phyloP scores from a whole-genome alignment of 2,113 vertebrate species.

The Forbesichthys papilliferus region DNA sequence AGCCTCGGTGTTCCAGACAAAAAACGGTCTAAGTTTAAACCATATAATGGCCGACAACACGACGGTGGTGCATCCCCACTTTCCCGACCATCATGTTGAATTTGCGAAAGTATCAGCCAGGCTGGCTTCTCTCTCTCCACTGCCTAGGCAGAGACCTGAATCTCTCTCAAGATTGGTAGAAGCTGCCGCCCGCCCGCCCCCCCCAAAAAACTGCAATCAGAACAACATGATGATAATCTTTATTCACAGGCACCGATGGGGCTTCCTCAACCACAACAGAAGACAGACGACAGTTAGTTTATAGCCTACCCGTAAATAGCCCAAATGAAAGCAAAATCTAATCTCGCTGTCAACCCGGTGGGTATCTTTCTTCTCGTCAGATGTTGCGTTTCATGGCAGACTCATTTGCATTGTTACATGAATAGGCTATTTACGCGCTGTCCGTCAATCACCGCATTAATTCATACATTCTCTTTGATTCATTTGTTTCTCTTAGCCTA shows the following conservation, averaged over 20 bases:
- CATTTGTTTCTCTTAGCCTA: too few relatives aligned
- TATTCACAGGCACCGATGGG: neutral
- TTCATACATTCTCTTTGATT: too few relatives aligned
- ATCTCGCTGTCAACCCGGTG: too few relatives aligned
- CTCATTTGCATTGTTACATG: too few relatives aligned
- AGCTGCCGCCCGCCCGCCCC: neutral
- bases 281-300: too few relatives aligned
- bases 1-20: conserved; percentile 17
- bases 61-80: conserved; percentile 32
- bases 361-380: too few relatives aligned
- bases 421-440: too few relatives aligned
- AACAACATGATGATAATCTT: neutral
- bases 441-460: too few relatives aligned
- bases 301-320: too few relatives aligned
- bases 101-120: conserved; percentile 21
- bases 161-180: conserved; percentile 5
- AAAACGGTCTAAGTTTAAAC: conserved; percentile 34
- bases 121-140: neutral
- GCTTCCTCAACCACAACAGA: too few relatives aligned
- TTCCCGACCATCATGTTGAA: conserved; percentile 58
- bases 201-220: neutral
- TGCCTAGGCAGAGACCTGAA: conserved; percentile 9
- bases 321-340: too few relatives aligned
- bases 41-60: conserved; percentile 35
- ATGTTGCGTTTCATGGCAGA: too few relatives aligned